Base-by-base conservation (phyloP, 2,113 vertebrate genomes). In the Colossoma macropomum region DNA sequence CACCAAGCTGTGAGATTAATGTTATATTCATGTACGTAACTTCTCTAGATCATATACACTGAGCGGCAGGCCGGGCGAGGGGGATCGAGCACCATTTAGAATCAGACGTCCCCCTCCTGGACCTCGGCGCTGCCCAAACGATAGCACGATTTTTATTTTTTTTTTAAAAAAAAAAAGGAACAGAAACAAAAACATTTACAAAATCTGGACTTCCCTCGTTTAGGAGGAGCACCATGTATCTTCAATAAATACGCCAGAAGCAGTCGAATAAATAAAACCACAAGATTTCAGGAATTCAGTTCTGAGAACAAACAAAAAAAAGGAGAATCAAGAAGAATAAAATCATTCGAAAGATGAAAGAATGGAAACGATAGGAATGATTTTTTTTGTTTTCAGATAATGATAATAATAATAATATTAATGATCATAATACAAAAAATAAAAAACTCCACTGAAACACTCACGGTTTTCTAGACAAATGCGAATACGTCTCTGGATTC, bases 221-320 rank as follows among this genome's bases (percentile, higher is more conserved):
- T 63, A 90, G 90, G 85, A 90, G 88, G 90, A 92, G 91, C 87
- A 91, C 90, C 86, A 92, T 90, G 88, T 90, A 92, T 90, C 88
- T 90, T 91, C 89, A 95, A 95, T 95, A 95, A 95, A 95, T 95
- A 95, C 90, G 86, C 91, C 87, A 90, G 86, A 92, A 93, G 93
- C 92, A 84, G 89, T 85, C 88, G 87, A 88, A 93, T 93, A 89
- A 94, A 95, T 91, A 94, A 94, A 92, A 71, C 3, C 10, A 45
- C 9, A 21, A 71, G 17, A 69, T 10, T 30, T 76, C 71, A 75
- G 21, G n/a, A 80, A 83, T 80, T 66, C 50, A 52, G 30, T 48
- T 66, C 41, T 73, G 62, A 56, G 12, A 66, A 74, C 79, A 30
- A n/a, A 32, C 16, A 34, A 65, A 13, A 69, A 30, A 75, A 62